Evolutionary conservation across 2,888 invertebrate species (phyloP).

Genomic region (Parascotia fuliginaria): DNA sequence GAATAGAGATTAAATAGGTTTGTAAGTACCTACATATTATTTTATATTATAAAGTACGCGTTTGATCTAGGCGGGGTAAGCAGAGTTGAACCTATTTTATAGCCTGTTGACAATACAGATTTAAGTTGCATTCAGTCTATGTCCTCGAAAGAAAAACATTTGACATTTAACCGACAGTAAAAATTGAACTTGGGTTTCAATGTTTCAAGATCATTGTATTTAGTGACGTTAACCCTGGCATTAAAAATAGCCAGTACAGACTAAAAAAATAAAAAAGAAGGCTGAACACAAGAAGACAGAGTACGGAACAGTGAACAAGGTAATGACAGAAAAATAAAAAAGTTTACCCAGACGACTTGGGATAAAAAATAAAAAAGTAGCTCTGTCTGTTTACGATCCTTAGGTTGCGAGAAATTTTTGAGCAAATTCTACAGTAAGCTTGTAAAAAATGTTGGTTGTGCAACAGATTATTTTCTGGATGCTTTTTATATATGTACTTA

Average conservation of each 20-base stretch:
- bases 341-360: background rate
- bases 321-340: constrained; percentile 14
- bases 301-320: constrained; percentile 2
- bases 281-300: background rate
- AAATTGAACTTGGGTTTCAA: no score
- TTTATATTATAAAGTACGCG: no score
- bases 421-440: background rate
- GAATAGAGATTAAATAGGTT: no score
- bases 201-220: background rate
- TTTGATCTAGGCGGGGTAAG: no score
- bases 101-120: no score
- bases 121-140: no score
- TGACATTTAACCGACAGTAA: no score
- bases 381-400: background rate
- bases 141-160: no score
- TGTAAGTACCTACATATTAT: no score
- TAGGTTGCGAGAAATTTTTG: background rate
- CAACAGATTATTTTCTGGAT: no score
- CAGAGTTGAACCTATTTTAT: no score
- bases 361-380: constrained; percentile 1
- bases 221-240: background rate
- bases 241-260: background rate
- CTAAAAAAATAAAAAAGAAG: background rate
- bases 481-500: no score
- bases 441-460: background rate